Conservation (phyloP, 2,113 vertebrate species). For the Balaeniceps rex region DNA sequence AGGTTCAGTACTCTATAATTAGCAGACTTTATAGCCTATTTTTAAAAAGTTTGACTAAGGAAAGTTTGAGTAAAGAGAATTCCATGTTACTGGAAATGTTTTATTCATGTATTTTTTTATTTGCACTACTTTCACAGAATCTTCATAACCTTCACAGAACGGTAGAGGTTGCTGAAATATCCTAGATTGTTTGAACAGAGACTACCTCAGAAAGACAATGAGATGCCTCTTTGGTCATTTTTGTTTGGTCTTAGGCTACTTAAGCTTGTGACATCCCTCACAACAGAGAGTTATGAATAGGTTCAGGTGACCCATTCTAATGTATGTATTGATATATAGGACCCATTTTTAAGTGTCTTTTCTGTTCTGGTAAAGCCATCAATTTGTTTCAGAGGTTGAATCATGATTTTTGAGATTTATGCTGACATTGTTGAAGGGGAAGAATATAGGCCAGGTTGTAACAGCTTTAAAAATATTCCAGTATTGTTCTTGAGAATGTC, state of each 20-base stretch:
- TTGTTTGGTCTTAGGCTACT: slow-evolving; percentile 50
- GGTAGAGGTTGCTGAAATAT: slow-evolving; percentile 55
- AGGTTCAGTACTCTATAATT: slow-evolving; percentile 48
- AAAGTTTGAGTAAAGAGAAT: slow-evolving; percentile 53
- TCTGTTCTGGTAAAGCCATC: slow-evolving; percentile 21
- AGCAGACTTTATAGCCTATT: slow-evolving; percentile 43
- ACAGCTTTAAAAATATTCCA: slow-evolving; percentile 19
- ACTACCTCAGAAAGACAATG: slow-evolving; percentile 45
- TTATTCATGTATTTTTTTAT: slow-evolving; percentile 56
- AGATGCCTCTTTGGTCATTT: slow-evolving; percentile 51
- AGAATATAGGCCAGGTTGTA: not conserved
- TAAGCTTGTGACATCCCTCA: slow-evolving; percentile 33
- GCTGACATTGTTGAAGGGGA: slow-evolving; percentile 26
- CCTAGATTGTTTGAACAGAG: not conserved
- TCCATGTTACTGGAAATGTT: slow-evolving; percentile 40
- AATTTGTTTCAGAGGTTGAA: slow-evolving; percentile 33
- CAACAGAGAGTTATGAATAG: not conserved
- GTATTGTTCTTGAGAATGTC: not conserved
- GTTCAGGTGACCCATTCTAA: slow-evolving; percentile 12
- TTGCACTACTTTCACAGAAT: slow-evolving; percentile 38
- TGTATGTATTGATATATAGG: slow-evolving; percentile 34
- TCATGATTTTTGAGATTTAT: slow-evolving; percentile 37
- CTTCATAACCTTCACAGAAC: slow-evolving; percentile 58
- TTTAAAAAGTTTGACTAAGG: slow-evolving; percentile 41
- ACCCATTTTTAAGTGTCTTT: slow-evolving; percentile 10